These are phyloP conservation scores for Tachycineta bicolor DNA, from an alignment of 2,113 vertebrate species.

Conservation along the genomic window DNA sequence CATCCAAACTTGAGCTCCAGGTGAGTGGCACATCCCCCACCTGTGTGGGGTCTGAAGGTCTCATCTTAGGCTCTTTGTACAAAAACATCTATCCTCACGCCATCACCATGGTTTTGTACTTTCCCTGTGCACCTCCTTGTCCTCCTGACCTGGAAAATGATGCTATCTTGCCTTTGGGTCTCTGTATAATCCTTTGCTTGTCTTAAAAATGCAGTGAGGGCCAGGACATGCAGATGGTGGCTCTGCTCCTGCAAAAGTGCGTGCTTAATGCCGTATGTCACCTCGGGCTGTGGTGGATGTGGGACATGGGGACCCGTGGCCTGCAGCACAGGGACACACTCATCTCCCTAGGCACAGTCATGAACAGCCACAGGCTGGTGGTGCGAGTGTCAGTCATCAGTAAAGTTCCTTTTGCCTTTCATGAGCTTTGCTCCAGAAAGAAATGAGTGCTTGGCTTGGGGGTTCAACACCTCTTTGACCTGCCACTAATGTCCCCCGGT, in stretches of 20 bases:
- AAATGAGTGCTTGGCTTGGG: neutral
- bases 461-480: neutral
- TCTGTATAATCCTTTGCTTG: neutral
- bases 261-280: neutral
- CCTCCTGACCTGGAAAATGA: neutral
- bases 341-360: accelerated
- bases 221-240: accelerated
- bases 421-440: neutral
- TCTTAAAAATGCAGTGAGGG: accelerated
- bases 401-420: neutral
- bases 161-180: neutral
- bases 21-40: neutral
- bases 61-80: neutral
- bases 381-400: neutral
- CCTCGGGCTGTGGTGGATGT: neutral
- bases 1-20: accelerated
- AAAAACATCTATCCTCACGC: neutral
- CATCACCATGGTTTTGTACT: accelerated
- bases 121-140: neutral
- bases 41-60: neutral
- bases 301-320: accelerated
- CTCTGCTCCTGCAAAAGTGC: neutral
- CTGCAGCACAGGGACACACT: neutral
- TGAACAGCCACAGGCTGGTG: neutral
- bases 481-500: neutral